Conservation (phyloP, 1,140 invertebrate species). For the Dreissena rostriformis region DNA sequence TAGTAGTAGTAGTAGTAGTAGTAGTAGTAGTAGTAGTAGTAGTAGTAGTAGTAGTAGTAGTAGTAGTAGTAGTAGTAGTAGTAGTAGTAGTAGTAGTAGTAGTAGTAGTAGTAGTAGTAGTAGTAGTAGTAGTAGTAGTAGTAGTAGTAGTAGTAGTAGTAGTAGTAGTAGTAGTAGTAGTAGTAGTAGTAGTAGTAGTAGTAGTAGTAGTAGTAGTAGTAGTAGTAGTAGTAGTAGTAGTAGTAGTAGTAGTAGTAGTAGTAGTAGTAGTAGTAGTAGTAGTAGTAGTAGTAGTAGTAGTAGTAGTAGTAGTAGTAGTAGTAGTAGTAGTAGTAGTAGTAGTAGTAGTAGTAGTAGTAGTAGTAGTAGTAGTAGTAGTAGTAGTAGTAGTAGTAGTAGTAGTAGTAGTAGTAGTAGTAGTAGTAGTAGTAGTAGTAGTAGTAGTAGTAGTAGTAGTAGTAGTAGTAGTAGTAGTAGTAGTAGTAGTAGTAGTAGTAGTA, state of each 20-base stretch:
- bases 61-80: constrained; percentile 47
- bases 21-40: constrained; percentile 45
- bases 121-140: constrained; percentile 20
- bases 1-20: constrained; percentile 47
- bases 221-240: constrained; percentile 24
- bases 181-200: constrained; percentile 34
- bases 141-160: constrained; percentile 41
- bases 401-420: constrained; percentile 24
- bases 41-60: constrained; percentile 50
- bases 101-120: constrained; percentile 38
- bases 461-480: constrained; percentile 21
- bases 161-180: constrained; percentile 43
- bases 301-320: constrained; percentile 26
- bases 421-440: constrained; percentile 22
- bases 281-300: constrained; percentile 20
- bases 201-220: constrained; percentile 40
- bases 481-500: constrained; percentile 21
- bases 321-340: constrained; percentile 13
- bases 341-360: constrained; percentile 19
- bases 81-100: constrained; percentile 41
- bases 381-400: constrained; percentile 28
- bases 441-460: constrained; percentile 28
- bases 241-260: constrained; percentile 30
- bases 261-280: constrained; percentile 20
- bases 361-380: constrained; percentile 22